A percentile compares a stretch with the other conserved stretches of the same genome.
Conservation (phyloP, 2,113 vertebrate genomes). For the Scalopus aquaticus region DNA sequence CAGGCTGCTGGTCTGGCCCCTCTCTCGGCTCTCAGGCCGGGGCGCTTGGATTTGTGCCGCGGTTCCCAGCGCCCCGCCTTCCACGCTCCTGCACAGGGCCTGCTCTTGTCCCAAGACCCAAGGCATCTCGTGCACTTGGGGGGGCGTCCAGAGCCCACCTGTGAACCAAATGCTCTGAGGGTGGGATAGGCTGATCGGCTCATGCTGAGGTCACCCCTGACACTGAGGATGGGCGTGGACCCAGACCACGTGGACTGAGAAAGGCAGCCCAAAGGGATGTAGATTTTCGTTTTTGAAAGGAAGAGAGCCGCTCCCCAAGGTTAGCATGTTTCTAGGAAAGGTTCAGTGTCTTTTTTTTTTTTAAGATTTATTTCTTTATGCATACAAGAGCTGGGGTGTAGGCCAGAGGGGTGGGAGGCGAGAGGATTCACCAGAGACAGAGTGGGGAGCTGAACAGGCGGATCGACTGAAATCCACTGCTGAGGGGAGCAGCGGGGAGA, state of each 20-base stretch:
- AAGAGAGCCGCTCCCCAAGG: not conserved
- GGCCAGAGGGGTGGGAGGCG: too few species aligned
- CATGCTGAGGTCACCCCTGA: not conserved
- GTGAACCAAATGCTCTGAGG: not conserved
- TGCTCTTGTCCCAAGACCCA: too few species aligned
- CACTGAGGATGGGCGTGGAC: too few species aligned
- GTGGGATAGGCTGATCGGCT: not conserved
- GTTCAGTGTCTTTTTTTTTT: not conserved
- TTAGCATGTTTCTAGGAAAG: not conserved
- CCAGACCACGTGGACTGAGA: not conserved
- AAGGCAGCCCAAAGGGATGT: not conserved
- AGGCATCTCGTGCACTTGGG: not conserved
- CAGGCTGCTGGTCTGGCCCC: not conserved
- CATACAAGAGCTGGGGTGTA: too few species aligned
- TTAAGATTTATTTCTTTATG: too few species aligned
- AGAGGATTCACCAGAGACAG: too few species aligned
- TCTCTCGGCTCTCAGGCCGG: not conserved
- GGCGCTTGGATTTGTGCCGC: rapidly evolving
- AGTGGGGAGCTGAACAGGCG: too few species aligned
- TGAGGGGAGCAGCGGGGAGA: too few species aligned
- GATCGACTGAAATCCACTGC: too few species aligned
- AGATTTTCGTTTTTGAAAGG: not conserved
- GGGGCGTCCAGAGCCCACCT: not conserved
- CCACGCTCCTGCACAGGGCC: rapidly evolving
- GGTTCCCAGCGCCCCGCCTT: not conserved